Percentiles rank a stretch among this genome's conserved stretches.
These are phyloP conservation scores for Oxygymnocypris stewartii DNA, from an alignment of 2,113 vertebrate genomes.

Conservation along the genomic window DNA sequence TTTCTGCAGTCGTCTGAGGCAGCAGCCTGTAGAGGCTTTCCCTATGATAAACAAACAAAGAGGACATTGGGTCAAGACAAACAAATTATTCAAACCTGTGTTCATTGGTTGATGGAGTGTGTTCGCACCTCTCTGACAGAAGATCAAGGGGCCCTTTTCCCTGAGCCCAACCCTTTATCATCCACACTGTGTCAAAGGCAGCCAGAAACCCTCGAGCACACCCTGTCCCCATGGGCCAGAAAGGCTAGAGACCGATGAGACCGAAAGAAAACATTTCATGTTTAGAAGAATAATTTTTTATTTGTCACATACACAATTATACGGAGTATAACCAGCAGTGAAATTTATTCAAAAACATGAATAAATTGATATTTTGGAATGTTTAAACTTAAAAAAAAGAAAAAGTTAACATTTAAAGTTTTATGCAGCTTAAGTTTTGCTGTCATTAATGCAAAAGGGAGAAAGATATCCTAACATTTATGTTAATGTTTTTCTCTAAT, in stretches of 20 bases:
- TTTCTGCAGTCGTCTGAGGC: slow-evolving; percentile 94
- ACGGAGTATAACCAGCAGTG: no score
- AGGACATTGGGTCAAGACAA: slow-evolving; percentile 3
- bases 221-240: slow-evolving; percentile 98
- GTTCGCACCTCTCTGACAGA: slow-evolving; percentile 87
- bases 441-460: neutral
- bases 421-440: neutral
- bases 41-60: slow-evolving; percentile 66
- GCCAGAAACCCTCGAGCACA: slow-evolving; percentile 95
- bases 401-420: neutral
- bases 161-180: slow-evolving; percentile 90
- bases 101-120: neutral
- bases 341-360: no score
- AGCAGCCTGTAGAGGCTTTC: slow-evolving; percentile 94
- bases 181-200: slow-evolving; percentile 93
- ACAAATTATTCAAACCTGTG: neutral
- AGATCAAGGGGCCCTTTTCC: slow-evolving; percentile 82
- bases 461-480: neutral
- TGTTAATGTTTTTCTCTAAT: neutral
- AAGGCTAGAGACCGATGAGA: slow-evolving; percentile 77
- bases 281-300: neutral
- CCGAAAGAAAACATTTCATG: neutral
- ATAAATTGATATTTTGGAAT: no score
- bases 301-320: no score
- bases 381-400: neutral